phyloP scores from a whole-genome alignment of 2,113 vertebrate genomes.

The Gadus macrocephalus region DNA sequence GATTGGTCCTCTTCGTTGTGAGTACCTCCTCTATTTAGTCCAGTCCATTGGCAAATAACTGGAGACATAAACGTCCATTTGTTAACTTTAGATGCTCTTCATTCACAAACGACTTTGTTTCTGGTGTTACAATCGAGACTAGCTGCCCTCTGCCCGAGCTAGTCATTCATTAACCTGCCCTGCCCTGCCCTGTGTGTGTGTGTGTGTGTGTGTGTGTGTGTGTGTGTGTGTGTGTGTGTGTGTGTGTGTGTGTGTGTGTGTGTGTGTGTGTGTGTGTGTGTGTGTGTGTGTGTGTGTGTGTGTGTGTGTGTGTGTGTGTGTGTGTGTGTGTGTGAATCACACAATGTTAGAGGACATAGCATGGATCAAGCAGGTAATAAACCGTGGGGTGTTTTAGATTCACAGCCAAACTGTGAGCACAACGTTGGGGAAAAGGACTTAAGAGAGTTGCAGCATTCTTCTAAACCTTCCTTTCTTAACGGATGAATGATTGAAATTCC shows the following conservation, averaged over 20 bases:
- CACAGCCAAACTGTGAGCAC: no score
- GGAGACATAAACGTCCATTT: no score
- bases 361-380: no score
- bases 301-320: constrained; percentile 5
- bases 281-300: no score
- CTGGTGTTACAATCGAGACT: constrained; percentile 8
- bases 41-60: no score
- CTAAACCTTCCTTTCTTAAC: constrained; percentile 38
- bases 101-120: neutral
- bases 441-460: constrained; percentile 20
- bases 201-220: constrained; percentile 3
- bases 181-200: constrained; percentile 19
- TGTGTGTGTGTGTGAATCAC: constrained; percentile 1
- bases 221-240: neutral
- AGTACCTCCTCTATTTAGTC: no score
- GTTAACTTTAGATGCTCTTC: no score
- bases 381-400: no score
- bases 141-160: constrained; percentile 40
- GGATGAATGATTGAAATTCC: constrained; percentile 21
- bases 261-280: constrained; percentile 5
- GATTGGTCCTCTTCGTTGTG: no score
- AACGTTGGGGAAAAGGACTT: constrained; percentile 17
- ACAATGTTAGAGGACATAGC: no score
- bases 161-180: constrained; percentile 56
- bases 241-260: neutral